Evolutionary conservation across 2,113 vertebrate species (phyloP).

Genomic region (Orthochromis indermauri): DNA sequence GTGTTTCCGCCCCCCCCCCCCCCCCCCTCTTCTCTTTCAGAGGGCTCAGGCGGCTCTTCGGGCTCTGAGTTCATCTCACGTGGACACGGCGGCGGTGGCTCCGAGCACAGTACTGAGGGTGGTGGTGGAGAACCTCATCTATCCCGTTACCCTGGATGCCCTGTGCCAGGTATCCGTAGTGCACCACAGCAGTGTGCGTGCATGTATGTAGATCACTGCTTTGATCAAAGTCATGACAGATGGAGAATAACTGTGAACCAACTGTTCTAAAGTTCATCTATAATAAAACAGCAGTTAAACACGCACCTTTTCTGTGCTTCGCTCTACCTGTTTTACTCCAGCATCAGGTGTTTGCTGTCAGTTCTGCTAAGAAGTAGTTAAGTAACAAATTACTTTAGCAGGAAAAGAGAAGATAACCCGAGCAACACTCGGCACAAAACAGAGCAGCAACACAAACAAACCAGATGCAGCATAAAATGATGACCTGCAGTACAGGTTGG

Average conservation of each 20-base stretch:
- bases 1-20: no score
- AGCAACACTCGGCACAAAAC: neutral
- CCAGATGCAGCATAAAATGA: neutral
- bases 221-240: neutral
- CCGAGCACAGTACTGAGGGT: slow-evolving; percentile 89
- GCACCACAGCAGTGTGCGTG: neutral
- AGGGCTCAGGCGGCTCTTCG: slow-evolving; percentile 90
- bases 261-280: neutral
- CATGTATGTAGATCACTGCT: neutral
- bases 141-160: slow-evolving; percentile 89
- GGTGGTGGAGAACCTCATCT: slow-evolving; percentile 94
- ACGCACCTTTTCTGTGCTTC: neutral
- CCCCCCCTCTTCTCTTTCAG: slow-evolving; percentile 50
- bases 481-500: neutral
- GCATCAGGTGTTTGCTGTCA: neutral
- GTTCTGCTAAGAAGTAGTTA: neutral
- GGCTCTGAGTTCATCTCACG: slow-evolving; percentile 80
- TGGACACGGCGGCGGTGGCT: slow-evolving; percentile 59
- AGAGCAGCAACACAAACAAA: neutral
- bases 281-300: neutral
- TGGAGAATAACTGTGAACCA: neutral
- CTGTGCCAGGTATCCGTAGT: slow-evolving; percentile 83
- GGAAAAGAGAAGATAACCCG: neutral
- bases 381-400: neutral
- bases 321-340: neutral